These are phyloP conservation scores for Gastrophryne carolinensis DNA, from an alignment of 2,797 vertebrate genomes.

Conservation along the genomic window DNA sequence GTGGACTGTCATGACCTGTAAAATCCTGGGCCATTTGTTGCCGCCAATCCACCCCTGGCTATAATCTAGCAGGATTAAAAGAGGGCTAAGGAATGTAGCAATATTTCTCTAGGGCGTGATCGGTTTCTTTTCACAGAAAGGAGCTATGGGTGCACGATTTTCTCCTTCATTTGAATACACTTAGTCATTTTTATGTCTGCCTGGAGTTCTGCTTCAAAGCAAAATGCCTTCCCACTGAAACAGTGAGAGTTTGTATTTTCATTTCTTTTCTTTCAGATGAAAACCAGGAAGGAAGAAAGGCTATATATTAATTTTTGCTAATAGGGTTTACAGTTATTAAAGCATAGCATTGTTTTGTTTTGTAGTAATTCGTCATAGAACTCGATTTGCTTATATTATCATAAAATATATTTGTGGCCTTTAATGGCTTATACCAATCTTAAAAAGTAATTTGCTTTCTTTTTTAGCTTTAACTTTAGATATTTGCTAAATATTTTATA, in stretches of 20 bases:
- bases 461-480: constrained; percentile 7
- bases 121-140: too few species aligned
- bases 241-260: neutral
- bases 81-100: too few species aligned
- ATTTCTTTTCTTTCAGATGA: neutral
- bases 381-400: neutral
- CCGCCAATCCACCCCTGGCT: too few species aligned
- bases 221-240: neutral
- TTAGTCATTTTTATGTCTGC: neutral
- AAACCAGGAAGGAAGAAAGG: neutral
- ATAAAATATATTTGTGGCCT: neutral
- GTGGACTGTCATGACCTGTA: too few species aligned
- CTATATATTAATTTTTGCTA: neutral
- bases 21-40: too few species aligned
- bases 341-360: neutral
- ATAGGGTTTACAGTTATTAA: neutral
- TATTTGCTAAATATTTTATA: constrained; percentile 32
- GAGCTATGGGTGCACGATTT: too few species aligned
- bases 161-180: too few species aligned
- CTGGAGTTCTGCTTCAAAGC: neutral
- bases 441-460: neutral
- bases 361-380: constrained; percentile 4
- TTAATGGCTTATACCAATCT: neutral
- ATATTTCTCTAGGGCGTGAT: too few species aligned
- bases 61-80: too few species aligned